These are phyloP conservation scores for Pachyseris speciosa DNA, from an alignment of 64 coral and sea anemone genomes.

Conservation along the genomic window DNA sequence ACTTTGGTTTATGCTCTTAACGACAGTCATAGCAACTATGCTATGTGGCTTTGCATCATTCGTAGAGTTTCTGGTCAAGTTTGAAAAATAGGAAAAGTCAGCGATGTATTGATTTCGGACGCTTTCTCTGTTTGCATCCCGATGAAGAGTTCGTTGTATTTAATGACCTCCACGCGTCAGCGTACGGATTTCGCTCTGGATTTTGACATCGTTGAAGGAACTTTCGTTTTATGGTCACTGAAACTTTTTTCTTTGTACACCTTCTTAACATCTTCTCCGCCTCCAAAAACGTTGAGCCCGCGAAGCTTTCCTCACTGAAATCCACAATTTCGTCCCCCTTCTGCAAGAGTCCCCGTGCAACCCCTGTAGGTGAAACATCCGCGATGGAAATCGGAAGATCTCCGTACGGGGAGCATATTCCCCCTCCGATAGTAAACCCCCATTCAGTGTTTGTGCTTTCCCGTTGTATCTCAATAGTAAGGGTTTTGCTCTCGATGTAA, in stretches of 20 bases:
- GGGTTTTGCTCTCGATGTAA: slow-evolving; percentile 70
- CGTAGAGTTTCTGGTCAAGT: too few species aligned
- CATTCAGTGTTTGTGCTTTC: background rate
- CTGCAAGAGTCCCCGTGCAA: slow-evolving; percentile 19
- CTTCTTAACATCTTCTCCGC: slow-evolving; percentile 61
- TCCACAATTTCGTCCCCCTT: slow-evolving; percentile 76
- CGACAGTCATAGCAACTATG: background rate
- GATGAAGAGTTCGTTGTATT: background rate
- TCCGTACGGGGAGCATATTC: slow-evolving; percentile 74
- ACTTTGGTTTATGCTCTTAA: too few species aligned
- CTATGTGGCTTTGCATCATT: too few species aligned
- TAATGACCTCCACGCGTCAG: slow-evolving; percentile 55
- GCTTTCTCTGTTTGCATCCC: background rate
- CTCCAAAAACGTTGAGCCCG: slow-evolving; percentile 64
- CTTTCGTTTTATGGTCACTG: slow-evolving; percentile 74
- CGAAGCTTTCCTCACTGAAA: slow-evolving; percentile 69
- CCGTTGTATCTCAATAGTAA: slow-evolving; percentile 45
- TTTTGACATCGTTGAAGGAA: slow-evolving; percentile 32
- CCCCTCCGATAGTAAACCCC: slow-evolving; percentile 73
- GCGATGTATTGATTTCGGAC: slow-evolving; percentile 1
- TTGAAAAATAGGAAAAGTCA: too few species aligned
- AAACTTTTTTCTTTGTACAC: slow-evolving; percentile 17
- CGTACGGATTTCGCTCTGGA: slow-evolving; percentile 43
- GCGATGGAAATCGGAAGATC: slow-evolving; percentile 76
- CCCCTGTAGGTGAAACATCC: slow-evolving; percentile 10